A percentile compares a stretch with the other conserved stretches of the same genome.
Conservation (phyloP, 1,140 invertebrate species). For the Halyomorpha halys region DNA sequence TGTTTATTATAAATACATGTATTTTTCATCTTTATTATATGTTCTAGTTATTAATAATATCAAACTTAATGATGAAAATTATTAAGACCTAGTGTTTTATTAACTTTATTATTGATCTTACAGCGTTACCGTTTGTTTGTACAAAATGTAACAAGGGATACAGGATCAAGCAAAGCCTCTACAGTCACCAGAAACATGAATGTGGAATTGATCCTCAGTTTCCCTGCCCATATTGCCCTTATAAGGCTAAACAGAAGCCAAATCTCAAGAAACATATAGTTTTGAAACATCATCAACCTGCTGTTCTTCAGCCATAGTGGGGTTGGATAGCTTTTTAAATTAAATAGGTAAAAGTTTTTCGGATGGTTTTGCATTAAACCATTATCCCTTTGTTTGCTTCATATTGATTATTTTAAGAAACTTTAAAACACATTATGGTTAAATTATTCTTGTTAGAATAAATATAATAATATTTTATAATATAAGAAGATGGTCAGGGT, state of each 20-base stretch:
- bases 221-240: conserved; percentile 41
- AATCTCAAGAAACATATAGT: conserved; percentile 40
- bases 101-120: no score
- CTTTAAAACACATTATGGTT: no score
- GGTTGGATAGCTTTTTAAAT: conserved; percentile 43
- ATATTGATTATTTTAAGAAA: no score
- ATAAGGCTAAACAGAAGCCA: conserved; percentile 41
- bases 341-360: conserved; percentile 40
- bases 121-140: conserved; percentile 31
- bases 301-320: no score
- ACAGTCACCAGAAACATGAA: conserved; percentile 33
- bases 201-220: conserved; percentile 40
- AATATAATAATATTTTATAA: no score
- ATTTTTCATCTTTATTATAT: no score
- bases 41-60: no score
- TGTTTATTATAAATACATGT: no score
- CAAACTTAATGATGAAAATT: no score
- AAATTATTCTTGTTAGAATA: no score
- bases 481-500: no score
- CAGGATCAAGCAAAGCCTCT: conserved; percentile 40
- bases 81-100: no score
- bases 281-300: conserved; percentile 27
- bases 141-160: conserved; percentile 40
- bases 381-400: conserved; percentile 45
- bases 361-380: conserved; percentile 40